A percentile compares a stretch with the other conserved stretches of the same genome.
Conservation (phyloP, 2,797 vertebrate species). For the Enteromius unitaeniatus region DNA sequence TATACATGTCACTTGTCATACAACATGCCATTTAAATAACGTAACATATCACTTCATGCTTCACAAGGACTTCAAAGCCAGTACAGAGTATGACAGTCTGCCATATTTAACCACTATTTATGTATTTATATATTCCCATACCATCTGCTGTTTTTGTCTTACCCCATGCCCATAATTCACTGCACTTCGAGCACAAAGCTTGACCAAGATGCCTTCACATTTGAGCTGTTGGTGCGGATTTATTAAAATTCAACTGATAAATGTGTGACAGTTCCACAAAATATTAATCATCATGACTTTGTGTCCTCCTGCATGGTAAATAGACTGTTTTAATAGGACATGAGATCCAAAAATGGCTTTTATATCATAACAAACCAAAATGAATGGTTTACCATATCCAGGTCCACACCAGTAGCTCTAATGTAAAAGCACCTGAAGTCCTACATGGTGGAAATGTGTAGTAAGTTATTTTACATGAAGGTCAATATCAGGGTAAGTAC, state of each 20-base stretch:
- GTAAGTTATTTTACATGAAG: slow-evolving; percentile 18
- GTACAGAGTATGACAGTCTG: slow-evolving; percentile 11
- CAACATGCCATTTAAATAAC: slow-evolving; percentile 10
- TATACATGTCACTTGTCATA: slow-evolving; percentile 4
- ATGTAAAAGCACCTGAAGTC: neutral
- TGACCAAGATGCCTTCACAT: slow-evolving; percentile 7
- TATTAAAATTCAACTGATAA: slow-evolving; percentile 8
- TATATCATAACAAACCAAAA: slow-evolving; percentile 18
- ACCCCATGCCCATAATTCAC: slow-evolving; percentile 22
- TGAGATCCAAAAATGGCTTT: neutral
- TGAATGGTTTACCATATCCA: neutral
- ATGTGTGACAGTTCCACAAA: neutral
- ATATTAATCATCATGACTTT: neutral
- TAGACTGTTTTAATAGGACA: neutral
- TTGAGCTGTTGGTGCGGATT: slow-evolving; percentile 21
- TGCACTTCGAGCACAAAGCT: neutral
- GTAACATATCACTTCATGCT: slow-evolving; percentile 24
- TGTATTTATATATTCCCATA: slow-evolving; percentile 71
- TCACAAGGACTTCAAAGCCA: slow-evolving; percentile 32
- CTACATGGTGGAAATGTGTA: slow-evolving; percentile 11
- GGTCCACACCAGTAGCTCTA: slow-evolving; percentile 15
- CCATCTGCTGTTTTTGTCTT: slow-evolving; percentile 58
- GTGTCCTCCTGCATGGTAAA: neutral
- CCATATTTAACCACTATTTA: slow-evolving; percentile 74
- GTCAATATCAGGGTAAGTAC: slow-evolving; percentile 51